Evolutionary conservation across 1,140 invertebrate species (phyloP), one percentile per base, ranked within the genome.

Genomic region (Chrysoperla carnea): DNA sequence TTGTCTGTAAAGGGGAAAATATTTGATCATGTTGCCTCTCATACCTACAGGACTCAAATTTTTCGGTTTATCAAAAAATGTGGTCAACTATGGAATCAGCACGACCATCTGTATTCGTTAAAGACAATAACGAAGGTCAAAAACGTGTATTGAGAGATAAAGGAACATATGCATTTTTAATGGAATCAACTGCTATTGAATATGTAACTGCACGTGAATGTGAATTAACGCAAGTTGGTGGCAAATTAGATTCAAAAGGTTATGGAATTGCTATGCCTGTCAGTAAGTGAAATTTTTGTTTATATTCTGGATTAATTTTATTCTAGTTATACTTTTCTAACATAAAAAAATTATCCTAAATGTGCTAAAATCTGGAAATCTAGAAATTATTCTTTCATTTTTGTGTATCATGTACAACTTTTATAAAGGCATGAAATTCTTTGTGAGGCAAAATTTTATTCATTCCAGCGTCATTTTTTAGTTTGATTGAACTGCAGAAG

Each of bases 171-270:
- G 85, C 84, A 2, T 90, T 81, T 57, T 63, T 89, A 6, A 89
- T 90, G 85, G 85, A 90, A 60, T 86, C 82, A 0, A 76, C 82
- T 0, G 72, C 75, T 13, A 75, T 90, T 46, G 82, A 86, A 46
- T 90, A 84, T 55, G 73, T 79, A 47, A 66, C 75, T 14, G 78
- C 84, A 50, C 62, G 78, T 15, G 66, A 86, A 46, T 90, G 85
- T 52, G 69, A 83, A 39, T 60, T 90, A 3, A 76, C 73, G 41
- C 78, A 84, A 64, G 75, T 90, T 48, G 77, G 86, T 37, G 67
- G 75, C 35, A 63, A 75, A 48, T 59, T 89, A 17, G 80, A 90
- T 62, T 79, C 72, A 37, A 90, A 90, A 58, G 82, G 82, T 48
- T 89, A 88, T 47, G 83, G 83, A 6, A 80, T 83, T 49, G 83